These are phyloP conservation scores for Agrotis segetum DNA, from an alignment of 2,888 invertebrate species.

Conservation along the genomic window DNA sequence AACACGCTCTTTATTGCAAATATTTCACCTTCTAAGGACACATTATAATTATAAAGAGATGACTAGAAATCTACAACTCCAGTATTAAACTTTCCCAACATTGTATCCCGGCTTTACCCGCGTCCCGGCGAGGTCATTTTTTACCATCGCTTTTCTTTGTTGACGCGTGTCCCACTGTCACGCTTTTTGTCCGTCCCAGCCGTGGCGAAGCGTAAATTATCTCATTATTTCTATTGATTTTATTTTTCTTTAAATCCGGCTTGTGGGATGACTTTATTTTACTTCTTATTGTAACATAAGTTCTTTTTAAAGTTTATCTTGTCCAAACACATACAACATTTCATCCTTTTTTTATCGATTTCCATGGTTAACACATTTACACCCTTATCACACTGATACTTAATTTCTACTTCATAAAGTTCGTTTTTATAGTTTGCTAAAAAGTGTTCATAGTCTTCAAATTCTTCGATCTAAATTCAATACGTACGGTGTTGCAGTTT, in stretches of 20 bases:
- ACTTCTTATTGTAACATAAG: constrained; percentile 44
- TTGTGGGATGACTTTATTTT: constrained; percentile 54
- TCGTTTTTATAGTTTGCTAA: constrained; percentile 12
- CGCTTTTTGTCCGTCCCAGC: constrained; percentile 78
- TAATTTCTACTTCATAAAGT: not conserved
- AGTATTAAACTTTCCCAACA: constrained; percentile 43
- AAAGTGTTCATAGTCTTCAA: constrained; percentile 1
- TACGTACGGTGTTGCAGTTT: constrained; percentile 25
- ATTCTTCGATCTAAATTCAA: constrained; percentile 32
- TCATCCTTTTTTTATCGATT: not conserved
- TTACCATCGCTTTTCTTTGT: constrained; percentile 73
- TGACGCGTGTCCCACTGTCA: constrained; percentile 84
- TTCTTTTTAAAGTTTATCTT: constrained; percentile 19
- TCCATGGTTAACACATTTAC: not conserved
- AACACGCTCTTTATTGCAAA: not conserved
- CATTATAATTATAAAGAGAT: not conserved
- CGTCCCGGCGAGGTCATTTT: constrained; percentile 52
- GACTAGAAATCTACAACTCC: not conserved
- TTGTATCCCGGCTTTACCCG: constrained; percentile 53
- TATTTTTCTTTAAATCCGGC: constrained; percentile 71
- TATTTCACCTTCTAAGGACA: not conserved
- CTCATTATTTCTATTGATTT: constrained; percentile 79
- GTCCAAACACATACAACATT: constrained; percentile 8
- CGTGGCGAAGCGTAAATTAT: constrained; percentile 83
- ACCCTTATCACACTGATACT: no score